Evolutionary conservation across 2,113 vertebrate genomes (phyloP).

Genomic region (Fulica atra): DNA sequence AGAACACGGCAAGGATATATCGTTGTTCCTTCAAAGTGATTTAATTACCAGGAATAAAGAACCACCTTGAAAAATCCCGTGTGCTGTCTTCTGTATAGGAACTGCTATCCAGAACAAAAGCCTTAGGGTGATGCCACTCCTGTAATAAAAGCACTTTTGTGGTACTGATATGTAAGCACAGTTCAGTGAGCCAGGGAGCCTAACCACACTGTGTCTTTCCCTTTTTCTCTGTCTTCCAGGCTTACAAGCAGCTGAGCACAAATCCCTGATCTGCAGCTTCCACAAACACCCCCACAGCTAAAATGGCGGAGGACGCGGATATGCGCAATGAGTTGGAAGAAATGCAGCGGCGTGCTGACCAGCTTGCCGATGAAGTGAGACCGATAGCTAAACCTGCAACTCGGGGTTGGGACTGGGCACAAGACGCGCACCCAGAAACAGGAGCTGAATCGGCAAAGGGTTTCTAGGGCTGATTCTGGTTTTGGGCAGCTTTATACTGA

Average conservation of each 20-base stretch:
- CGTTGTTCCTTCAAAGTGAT: neutral
- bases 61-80: neutral
- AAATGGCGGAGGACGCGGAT: slow-evolving; percentile 96
- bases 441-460: neutral
- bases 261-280: slow-evolving; percentile 73
- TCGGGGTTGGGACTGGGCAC: neutral
- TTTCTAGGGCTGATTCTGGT: neutral
- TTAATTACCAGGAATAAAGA: slow-evolving; percentile 4
- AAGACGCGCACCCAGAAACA: neutral
- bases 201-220: slow-evolving; percentile 10
- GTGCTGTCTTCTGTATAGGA: neutral
- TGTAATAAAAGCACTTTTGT: neutral
- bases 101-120: neutral
- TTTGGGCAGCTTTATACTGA: neutral
- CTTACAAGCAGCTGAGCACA: slow-evolving; percentile 38
- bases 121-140: neutral
- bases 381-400: neutral
- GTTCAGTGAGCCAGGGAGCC: neutral
- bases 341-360: slow-evolving; percentile 97
- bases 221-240: slow-evolving; percentile 67
- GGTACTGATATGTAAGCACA: neutral
- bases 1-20: neutral
- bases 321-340: slow-evolving; percentile 99
- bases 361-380: slow-evolving; percentile 95
- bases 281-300: slow-evolving; percentile 74